Percentiles rank a stretch among this genome's conserved stretches.
phyloP scores from a whole-genome alignment of 2,888 invertebrate species.

The Sarcophaga subvicina region DNA sequence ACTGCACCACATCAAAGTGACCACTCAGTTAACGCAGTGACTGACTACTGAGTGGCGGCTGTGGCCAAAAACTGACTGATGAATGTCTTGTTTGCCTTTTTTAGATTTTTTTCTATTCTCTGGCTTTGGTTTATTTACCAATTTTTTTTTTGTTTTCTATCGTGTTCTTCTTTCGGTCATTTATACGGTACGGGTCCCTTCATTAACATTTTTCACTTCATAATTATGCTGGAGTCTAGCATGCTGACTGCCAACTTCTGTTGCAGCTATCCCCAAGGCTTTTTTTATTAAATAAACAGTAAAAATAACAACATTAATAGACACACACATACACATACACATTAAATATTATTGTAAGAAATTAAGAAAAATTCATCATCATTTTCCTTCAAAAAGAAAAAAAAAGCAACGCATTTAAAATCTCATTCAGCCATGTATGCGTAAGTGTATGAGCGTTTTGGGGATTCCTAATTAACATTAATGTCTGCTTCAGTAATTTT shows the following conservation, averaged over 20 bases:
- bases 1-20: constrained; percentile 80
- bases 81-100: constrained; percentile 62
- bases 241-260: constrained; percentile 35
- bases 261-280: constrained; percentile 61
- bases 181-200: constrained; percentile 43
- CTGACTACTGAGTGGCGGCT: constrained; percentile 14
- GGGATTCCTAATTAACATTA: constrained; percentile 78
- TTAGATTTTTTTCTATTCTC: constrained; percentile 13
- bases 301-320: constrained; percentile 9
- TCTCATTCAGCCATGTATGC: constrained; percentile 40
- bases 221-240: constrained; percentile 51
- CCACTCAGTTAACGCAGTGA: constrained; percentile 72
- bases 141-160: constrained; percentile 12
- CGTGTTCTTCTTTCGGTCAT: constrained; percentile 13
- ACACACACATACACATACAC: constrained; percentile 1
- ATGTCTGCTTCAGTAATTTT: constrained; percentile 78
- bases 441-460: constrained; percentile 18
- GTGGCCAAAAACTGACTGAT: constrained; percentile 59
- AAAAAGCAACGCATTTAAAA: constrained; percentile 52
- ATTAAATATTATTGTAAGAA: constrained; percentile 11
- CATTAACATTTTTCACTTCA: constrained; percentile 69
- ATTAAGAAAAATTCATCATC: constrained; percentile 54
- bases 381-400: constrained; percentile 14
- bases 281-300: constrained; percentile 57
- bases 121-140: constrained; percentile 50